A percentile compares a stretch with the other conserved stretches of the same genome.
These are phyloP conservation scores for Hypotaenidia philippensis DNA, from an alignment of 2,797 vertebrate species.

Conservation along the genomic window DNA sequence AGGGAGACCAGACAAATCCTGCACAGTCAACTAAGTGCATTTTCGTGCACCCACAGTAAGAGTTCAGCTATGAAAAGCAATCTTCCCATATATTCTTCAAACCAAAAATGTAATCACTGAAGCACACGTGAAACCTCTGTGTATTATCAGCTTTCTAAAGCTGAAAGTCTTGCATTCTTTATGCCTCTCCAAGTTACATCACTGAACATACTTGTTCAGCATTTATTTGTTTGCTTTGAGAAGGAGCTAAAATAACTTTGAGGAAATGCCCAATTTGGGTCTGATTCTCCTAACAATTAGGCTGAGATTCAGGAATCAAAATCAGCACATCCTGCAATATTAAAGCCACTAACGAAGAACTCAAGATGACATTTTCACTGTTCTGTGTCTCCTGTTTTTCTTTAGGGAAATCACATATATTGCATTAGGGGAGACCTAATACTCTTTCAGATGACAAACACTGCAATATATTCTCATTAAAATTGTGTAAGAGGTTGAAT, in stretches of 20 bases:
- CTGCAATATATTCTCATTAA: conserved; percentile 66
- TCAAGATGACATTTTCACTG: conserved; percentile 18
- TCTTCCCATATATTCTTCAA: neutral
- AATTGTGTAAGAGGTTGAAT: neutral
- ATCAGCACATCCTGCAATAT: conserved; percentile 31
- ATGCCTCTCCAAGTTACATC: conserved; percentile 29
- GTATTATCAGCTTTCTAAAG: conserved; percentile 11
- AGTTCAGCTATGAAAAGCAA: neutral
- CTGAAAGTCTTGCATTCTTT: neutral
- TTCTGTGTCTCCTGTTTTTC: conserved; percentile 16
- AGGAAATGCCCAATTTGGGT: conserved; percentile 28
- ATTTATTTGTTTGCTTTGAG: conserved; percentile 29
- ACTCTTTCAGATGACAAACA: conserved; percentile 47
- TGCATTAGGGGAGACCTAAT: neutral
- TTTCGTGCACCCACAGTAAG: neutral
- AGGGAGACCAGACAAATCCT: neutral
- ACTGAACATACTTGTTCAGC: neutral
- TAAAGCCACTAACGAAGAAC: conserved; percentile 37
- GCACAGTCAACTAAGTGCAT: neutral
- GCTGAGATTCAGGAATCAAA: conserved; percentile 43
- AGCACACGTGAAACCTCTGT: neutral
- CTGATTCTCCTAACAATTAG: conserved; percentile 25
- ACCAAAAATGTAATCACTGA: neutral
- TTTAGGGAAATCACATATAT: conserved; percentile 38
- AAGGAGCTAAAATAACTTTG: conserved; percentile 23